phyloP scores from a whole-genome alignment of 1,140 invertebrate species.

The Gonatopus flavifemur region DNA sequence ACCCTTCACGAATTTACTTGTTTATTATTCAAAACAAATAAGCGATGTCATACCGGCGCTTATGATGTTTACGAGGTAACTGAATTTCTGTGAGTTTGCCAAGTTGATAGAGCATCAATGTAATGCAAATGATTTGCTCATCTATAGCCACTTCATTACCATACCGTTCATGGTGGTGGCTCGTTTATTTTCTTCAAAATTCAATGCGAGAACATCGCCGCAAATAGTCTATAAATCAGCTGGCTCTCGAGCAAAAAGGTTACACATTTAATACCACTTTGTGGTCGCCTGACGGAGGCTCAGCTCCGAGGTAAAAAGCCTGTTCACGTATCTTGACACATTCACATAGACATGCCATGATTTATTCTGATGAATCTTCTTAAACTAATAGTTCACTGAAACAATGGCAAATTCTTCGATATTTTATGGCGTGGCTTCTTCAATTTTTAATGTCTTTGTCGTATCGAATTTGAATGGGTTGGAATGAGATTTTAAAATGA shows the following conservation, averaged over 20 bases:
- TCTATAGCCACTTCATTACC: too few relatives aligned
- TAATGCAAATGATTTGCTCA: too few relatives aligned
- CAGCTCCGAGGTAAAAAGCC: conserved; percentile 1
- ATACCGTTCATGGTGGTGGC: too few relatives aligned
- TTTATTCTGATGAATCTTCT: conserved; percentile 1
- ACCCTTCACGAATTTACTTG: too few relatives aligned
- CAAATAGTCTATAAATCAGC: conserved; percentile 14
- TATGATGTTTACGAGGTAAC: too few relatives aligned
- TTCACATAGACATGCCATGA: not conserved
- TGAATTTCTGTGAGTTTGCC: too few relatives aligned
- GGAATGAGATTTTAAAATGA: not conserved
- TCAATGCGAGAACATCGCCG: conserved; percentile 16
- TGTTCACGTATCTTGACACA: conserved; percentile 3
- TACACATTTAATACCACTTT: conserved; percentile 4
- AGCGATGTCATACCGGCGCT: too few relatives aligned
- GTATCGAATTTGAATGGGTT: too few relatives aligned
- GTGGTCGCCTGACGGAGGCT: not conserved
- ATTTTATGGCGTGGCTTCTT: not conserved
- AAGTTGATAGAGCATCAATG: too few relatives aligned
- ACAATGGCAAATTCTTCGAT: not conserved
- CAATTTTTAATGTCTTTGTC: too few relatives aligned
- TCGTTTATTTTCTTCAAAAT: conserved; percentile 12
- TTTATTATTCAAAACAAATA: too few relatives aligned
- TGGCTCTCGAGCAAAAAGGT: conserved; percentile 3
- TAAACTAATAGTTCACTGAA: too few relatives aligned